These are phyloP conservation scores for Dysdera silvatica DNA, from an alignment of 1,140 invertebrate genomes.

Conservation along the genomic window DNA sequence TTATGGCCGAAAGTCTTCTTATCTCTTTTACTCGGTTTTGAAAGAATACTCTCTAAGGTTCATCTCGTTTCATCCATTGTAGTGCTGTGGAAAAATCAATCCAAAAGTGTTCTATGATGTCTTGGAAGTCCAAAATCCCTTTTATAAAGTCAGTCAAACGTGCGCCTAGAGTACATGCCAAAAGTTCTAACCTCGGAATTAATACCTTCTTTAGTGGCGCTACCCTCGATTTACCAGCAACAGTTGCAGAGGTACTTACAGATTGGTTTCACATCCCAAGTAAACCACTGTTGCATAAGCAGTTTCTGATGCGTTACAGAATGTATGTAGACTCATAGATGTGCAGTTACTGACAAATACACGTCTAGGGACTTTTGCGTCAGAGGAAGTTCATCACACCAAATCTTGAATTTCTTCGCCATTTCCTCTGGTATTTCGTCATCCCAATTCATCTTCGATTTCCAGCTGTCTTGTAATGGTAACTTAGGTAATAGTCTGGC, in stretches of 20 bases:
- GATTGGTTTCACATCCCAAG: neutral
- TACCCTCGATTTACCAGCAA: neutral
- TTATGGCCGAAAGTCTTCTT: neutral
- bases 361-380: conserved; percentile 1
- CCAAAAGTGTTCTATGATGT: no score
- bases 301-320: neutral
- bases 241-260: neutral
- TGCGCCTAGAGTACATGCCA: no score
- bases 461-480: neutral
- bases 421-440: neutral
- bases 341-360: neutral
- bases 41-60: neutral
- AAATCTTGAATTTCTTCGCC: neutral
- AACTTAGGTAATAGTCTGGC: neutral
- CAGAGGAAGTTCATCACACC: neutral
- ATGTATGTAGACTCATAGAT: neutral
- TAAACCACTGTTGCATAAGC: neutral
- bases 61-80: neutral
- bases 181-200: no score
- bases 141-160: no score
- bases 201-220: neutral
- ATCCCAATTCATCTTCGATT: neutral
- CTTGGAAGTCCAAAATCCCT: no score
- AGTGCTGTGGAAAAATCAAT: neutral
- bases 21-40: neutral